Percentiles rank a stretch among this genome's conserved stretches.
Evolutionary conservation across 2,113 vertebrate genomes (phyloP).

Genomic region (Sitta europaea): DNA sequence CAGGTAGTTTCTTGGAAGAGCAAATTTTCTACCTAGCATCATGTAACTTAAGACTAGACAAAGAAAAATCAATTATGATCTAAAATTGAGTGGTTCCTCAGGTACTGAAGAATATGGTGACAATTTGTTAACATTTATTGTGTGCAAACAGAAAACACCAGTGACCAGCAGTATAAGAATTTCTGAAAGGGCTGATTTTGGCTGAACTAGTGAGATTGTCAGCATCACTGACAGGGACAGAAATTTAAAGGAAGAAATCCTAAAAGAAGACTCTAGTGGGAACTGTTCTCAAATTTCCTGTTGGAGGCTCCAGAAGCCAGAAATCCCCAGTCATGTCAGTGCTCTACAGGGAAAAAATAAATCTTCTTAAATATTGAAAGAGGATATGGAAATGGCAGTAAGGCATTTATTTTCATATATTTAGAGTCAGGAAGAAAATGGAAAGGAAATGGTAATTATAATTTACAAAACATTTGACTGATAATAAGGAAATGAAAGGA

Average conservation of each 20-base stretch:
- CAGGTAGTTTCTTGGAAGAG: background rate
- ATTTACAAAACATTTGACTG: background rate
- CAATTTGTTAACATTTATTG: background rate
- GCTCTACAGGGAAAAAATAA: background rate
- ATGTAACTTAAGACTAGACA: background rate
- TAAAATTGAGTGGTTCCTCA: background rate
- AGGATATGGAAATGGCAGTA: background rate
- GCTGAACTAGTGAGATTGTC: background rate
- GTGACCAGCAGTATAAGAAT: background rate
- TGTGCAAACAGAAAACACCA: background rate
- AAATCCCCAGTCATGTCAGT: background rate
- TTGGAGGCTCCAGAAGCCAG: background rate
- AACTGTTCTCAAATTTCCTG: background rate
- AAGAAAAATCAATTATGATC: background rate
- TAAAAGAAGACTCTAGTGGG: background rate
- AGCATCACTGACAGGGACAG: background rate
- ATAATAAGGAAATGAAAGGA: constrained; percentile 1
- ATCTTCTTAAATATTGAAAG: background rate
- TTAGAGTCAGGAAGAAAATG: background rate
- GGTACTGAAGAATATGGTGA: background rate
- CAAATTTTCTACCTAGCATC: background rate
- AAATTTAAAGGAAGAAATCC: background rate
- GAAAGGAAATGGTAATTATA: background rate
- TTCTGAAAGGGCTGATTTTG: background rate
- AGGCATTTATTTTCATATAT: background rate